Evolutionary conservation across 1,140 invertebrate species (phyloP).

Genomic region (Cotesia chilonis): DNA sequence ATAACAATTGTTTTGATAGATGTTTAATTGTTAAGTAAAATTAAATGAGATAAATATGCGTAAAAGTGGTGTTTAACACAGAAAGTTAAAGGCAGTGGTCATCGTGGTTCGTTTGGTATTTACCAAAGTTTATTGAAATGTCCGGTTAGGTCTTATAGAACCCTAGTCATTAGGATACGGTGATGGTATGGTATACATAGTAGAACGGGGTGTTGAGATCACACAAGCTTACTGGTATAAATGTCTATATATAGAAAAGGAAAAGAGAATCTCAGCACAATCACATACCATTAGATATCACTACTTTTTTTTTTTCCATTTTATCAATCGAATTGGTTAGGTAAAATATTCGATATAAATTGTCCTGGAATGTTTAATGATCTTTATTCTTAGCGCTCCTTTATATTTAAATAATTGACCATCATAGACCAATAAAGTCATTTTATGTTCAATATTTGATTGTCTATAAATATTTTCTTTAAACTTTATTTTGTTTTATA

Average conservation of each 20-base stretch:
- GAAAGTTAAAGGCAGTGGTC: constrained; percentile 50
- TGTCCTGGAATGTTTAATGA: constrained; percentile 58
- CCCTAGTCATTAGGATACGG: constrained; percentile 40
- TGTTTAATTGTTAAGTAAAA: not conserved
- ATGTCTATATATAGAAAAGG: not conserved
- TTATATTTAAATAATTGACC: constrained; percentile 40
- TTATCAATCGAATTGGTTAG: too few species aligned
- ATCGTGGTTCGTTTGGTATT: constrained; percentile 56
- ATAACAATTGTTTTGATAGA: constrained; percentile 27
- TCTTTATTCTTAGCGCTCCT: constrained; percentile 6
- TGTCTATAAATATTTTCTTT: too few species aligned
- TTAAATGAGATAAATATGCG: constrained; percentile 17
- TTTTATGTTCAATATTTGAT: not conserved
- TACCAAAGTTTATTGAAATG: constrained; percentile 64
- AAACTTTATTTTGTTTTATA: too few species aligned
- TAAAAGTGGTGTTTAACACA: constrained; percentile 9
- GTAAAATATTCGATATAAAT: too few species aligned
- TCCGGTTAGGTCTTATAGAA: constrained; percentile 61
- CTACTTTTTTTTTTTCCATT: too few species aligned
- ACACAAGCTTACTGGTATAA: not conserved
- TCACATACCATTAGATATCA: not conserved
- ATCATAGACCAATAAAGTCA: constrained; percentile 32
- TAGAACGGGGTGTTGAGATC: constrained; percentile 24
- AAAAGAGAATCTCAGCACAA: constrained; percentile 23
- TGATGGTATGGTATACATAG: not conserved